Conservation (phyloP, 2,113 vertebrate genomes). For the Otus sunia region DNA sequence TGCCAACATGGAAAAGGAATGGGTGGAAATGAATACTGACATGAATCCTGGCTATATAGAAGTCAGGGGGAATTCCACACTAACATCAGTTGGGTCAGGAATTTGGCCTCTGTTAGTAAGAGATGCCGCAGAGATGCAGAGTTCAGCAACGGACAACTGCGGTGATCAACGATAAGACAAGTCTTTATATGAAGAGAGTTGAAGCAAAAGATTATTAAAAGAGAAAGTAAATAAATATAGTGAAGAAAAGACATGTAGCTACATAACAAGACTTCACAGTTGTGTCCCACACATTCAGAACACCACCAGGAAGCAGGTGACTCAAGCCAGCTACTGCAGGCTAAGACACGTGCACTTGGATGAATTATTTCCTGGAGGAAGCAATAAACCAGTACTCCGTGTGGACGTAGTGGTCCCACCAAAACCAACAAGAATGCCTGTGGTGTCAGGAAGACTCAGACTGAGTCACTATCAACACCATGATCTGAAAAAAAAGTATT, state of each 20-base stretch:
- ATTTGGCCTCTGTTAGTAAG: background rate
- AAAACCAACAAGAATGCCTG: background rate
- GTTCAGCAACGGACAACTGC: background rate
- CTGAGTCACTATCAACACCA: background rate
- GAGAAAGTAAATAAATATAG: background rate
- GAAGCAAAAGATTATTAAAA: background rate
- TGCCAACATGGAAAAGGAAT: background rate
- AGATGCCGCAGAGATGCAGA: background rate
- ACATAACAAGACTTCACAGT: background rate
- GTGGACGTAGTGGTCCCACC: background rate
- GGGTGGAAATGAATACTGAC: background rate
- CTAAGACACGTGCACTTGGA: background rate
- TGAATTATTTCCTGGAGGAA: background rate
- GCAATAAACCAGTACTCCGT: background rate
- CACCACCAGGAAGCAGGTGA: background rate
- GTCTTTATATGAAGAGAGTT: background rate
- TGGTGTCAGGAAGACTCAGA: background rate
- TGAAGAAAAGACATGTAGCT: background rate
- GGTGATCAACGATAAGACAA: background rate
- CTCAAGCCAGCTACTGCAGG: background rate
- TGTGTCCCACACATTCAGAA: background rate
- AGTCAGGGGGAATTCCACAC: background rate
- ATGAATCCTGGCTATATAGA: background rate
- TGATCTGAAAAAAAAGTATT: background rate
- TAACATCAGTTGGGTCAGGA: accelerated